Evolutionary conservation across 2,797 vertebrate species (phyloP), one percentile per base, ranked within the genome.

Genomic region (Serranus cabrilla): DNA sequence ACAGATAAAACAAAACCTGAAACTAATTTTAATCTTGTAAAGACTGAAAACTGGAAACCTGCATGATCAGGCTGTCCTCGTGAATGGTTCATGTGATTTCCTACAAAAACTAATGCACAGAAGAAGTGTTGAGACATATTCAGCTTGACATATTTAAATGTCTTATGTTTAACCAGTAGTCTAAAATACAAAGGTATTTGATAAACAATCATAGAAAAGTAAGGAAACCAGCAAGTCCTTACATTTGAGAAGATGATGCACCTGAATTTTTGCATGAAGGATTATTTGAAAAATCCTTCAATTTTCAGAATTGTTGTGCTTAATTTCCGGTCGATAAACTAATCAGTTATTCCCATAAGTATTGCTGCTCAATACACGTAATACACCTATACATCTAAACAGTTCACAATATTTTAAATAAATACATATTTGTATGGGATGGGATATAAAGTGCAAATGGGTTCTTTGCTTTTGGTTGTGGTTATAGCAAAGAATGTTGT

Each of bases 11-110:
- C 57, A 62, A 45, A 56, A 64, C 42, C 14, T 64, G 42, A 67
- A 45, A 63, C 23, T 39, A 49, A 51, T 66, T 45, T 70, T 63
- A 58, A 64, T 72, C 54, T 57, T 78, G 59, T 76, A 55, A 71
- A 47, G 45, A 17, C 7, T 54, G 18, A 9, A 47, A 62, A 42
- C 1, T 4, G 17, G 20, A 34, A 11, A 81, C 61, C 39, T n/a
- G 12, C 17, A 7, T 42, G 16, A 5, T 45, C 34, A 34, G 34
- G 34, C 34, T 34, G 34, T 34, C 34, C 34, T 34, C 34, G 7
- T 34, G 34, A 34, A 34, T 34, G 34, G 34, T 34, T 34, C 6
- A n/a, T 34, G 34, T 34, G 34, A 34, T 34, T 34, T 34, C 34
- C 34, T 34, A 34, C 8, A 34, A 34, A 34, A 34, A 34, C 6